Base-by-base conservation (phyloP, 2,797 vertebrate genomes). In the Jordanella pulchra region DNA sequence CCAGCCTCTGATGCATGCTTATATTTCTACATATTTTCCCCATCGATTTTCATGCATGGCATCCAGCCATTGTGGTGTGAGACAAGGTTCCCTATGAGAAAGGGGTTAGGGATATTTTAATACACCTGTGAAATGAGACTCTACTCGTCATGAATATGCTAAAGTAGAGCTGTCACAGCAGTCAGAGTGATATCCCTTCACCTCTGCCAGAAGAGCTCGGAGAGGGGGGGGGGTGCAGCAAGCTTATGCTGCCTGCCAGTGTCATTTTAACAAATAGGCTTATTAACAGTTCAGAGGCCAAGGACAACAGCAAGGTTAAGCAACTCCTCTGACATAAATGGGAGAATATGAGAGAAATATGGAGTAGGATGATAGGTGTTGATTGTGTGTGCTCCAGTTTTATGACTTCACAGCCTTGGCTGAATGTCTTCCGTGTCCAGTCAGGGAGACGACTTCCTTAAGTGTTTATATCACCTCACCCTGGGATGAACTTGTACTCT, bases 1-100 rank as follows among this genome's bases (percentile, higher is more conserved):
- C 97, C 94, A 89, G 95, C 94, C 95, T 97, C 96, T 97, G 97
- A 97, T 96, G 96, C 97, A 96, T 97, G 96, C 95, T 96, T 97
- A 96, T 96, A 96, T 97, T 96, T 95, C 95, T 96, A 96, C 95
- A 95, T 96, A 95, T 97, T 97, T 95, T 90, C 94, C 95, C 93
- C 95, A 96, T 96, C 95, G 95, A 97, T 97, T 97, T 97, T 96
- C 93, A 93, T 91, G 93, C 93, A 95, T 94, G 95, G 91, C 95
- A 93, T 95, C 96, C 94, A 94, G 94, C 95, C 91, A 92, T 91
- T 92, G 93, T 94, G 86, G 93, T 91, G 92, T 84, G 95, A 94
- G 95, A 94, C 94, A 94, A 94, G 94, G 92, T 94, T 95, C 90
- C 93, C 94, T 93, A 77, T 84, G 91, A 92, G 89, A 96, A 95